Evolutionary conservation across 2,797 vertebrate genomes (phyloP).

Genomic region (Loriculus beryllinus): DNA sequence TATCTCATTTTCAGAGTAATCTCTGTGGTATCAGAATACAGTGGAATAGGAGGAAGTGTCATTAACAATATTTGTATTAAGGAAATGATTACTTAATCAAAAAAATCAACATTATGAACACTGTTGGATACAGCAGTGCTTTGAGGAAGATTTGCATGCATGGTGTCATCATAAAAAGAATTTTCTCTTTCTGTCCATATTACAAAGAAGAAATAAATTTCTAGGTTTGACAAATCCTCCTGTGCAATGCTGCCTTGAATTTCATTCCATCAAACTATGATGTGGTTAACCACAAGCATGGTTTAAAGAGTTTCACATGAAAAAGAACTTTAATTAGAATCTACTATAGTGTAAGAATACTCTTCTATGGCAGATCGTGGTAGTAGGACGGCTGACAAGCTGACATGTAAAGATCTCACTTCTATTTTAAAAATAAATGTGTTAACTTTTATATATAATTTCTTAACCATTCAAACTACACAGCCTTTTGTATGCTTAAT

Average conservation of each 20-base stretch:
- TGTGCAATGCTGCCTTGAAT: background rate
- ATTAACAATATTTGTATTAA: background rate
- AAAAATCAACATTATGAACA: fast-evolving
- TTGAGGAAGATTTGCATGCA: background rate
- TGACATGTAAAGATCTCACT: background rate
- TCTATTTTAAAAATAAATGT: constrained; percentile 14
- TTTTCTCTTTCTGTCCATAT: background rate
- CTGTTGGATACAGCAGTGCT: background rate
- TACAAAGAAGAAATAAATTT: background rate
- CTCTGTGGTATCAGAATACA: background rate
- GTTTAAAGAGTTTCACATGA: background rate
- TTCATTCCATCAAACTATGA: constrained; percentile 19
- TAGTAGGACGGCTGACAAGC: background rate
- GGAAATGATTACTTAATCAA: background rate
- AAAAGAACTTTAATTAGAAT: constrained; percentile 26
- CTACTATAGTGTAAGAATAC: background rate
- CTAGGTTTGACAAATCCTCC: background rate
- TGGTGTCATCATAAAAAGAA: background rate
- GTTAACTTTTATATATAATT: background rate
- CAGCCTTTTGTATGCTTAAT: background rate
- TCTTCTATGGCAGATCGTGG: background rate
- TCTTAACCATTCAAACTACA: background rate
- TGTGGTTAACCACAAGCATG: background rate
- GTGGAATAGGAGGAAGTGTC: background rate
- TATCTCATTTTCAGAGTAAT: background rate